Base-by-base conservation (phyloP, 1,140 invertebrate genomes). In the Rhopalosiphum maidis region DNA sequence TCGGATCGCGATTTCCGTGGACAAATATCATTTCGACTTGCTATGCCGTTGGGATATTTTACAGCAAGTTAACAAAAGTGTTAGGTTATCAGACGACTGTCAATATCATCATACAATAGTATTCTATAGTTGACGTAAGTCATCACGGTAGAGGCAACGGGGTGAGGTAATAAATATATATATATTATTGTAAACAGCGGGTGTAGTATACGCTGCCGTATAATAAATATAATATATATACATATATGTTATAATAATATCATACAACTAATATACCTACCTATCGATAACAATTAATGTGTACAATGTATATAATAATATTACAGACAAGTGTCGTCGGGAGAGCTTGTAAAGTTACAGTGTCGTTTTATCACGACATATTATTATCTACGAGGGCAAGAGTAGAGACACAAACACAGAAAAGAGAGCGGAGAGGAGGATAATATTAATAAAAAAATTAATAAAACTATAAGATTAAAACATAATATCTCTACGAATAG, bases 21-120 rank as follows among this genome's bases (percentile, higher is more conserved):
- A 88, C 37, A 77, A 77, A 77, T 77, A 35, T 77, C 11, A 83
- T 92, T 92, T 60, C 41, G 68, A 93, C 91, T 93, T 93, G 91
- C 91, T 93, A 93, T 93, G 91, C 91, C 91, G 91, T 93, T 54
- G 91, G 68, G 35, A 55, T 51, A 83, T 86, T 93, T 86, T 93
- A 93, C 91, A 93, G 91, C 91, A 93, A 93, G 91, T 93, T 43
- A 82, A 93, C 55, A 25, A 83, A 83, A 68, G 60, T 68, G 60
- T 68, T 68, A 68, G 15, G 60, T 68, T 68, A 30, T 68, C 30
- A 68, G 22, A 77, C 30, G 15, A 77, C 30, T 77, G 30, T n/a
- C 60, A n/a, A 68, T n/a, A n/a, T 68, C 30, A 68, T 68, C 30
- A 68, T n/a, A 41, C 41, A 41, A 41, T 41, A 41, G 41, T 41